A percentile compares a stretch with the other conserved stretches of the same genome.
Evolutionary conservation across 1,140 invertebrate genomes (phyloP).

Genomic region (Bombyx mandarina): DNA sequence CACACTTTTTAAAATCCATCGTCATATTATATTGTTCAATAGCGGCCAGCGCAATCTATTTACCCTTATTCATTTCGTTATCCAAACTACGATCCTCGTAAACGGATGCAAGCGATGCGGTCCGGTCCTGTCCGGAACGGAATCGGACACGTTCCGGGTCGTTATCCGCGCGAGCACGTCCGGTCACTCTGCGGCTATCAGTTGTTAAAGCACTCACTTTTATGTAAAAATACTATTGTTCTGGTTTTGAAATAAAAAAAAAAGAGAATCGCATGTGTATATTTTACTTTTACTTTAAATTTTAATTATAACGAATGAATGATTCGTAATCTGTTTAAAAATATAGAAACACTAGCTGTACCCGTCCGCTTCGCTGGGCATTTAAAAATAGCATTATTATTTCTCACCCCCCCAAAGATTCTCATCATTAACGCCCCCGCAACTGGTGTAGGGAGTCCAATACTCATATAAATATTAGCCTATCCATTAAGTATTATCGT

Average conservation of each 20-base stretch:
- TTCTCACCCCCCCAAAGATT: no score
- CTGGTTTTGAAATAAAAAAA: not conserved
- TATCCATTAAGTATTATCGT: no score
- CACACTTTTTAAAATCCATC: not conserved
- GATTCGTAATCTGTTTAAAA: no score
- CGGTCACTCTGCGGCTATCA: constrained; percentile 23
- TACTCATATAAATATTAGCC: no score
- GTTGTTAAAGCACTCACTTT: constrained; percentile 7
- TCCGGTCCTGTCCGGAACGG: constrained; percentile 14
- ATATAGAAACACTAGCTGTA: no score
- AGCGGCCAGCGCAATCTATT: not conserved
- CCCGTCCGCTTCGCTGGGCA: no score
- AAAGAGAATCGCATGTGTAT: not conserved
- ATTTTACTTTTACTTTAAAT: no score
- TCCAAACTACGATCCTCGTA: not conserved
- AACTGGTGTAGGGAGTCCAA: no score
- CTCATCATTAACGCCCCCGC: no score
- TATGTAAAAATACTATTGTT: no score
- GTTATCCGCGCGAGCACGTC: constrained; percentile 30
- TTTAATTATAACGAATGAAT: no score
- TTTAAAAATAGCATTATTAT: no score
- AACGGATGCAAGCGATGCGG: not conserved
- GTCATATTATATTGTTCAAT: not conserved
- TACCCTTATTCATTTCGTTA: not conserved
- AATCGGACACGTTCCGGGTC: constrained; percentile 30